phyloP scores from a whole-genome alignment of 2,113 vertebrate genomes.

The Glaucomys volans region DNA sequence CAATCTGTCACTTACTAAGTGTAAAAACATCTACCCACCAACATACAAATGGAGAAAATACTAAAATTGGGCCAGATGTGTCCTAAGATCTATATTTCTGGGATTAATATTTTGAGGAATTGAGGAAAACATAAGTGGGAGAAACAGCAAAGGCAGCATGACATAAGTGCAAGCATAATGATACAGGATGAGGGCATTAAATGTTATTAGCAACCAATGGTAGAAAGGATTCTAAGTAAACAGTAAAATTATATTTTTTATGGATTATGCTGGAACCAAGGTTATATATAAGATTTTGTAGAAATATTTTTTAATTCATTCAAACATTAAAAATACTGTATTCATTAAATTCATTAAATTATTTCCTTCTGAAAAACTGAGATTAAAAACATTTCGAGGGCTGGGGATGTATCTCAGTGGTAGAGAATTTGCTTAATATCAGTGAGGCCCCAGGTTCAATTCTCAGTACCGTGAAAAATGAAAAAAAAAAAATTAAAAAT shows the following conservation, averaged over 20 bases:
- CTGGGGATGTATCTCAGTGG: no score
- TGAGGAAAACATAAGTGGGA: conserved; percentile 7
- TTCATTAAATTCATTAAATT: conserved; percentile 6
- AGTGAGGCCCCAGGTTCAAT: no score
- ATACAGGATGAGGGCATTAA: conserved; percentile 16
- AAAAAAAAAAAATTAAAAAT: no score
- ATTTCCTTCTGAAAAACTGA: conserved; percentile 24
- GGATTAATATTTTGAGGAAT: not conserved
- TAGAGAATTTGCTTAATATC: no score
- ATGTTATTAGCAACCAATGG: not conserved
- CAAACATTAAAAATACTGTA: not conserved
- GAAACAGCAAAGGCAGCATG: conserved; percentile 41
- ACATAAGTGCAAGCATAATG: not conserved
- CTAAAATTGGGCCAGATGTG: not conserved
- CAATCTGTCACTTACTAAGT: not conserved
- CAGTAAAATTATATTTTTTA: conserved; percentile 40
- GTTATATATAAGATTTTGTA: conserved; percentile 46
- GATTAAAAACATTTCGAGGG: not conserved
- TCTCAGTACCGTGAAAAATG: no score
- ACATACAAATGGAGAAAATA: conserved; percentile 13
- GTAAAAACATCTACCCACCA: conserved; percentile 28
- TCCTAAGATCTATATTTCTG: not conserved
- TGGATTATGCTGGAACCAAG: conserved; percentile 31
- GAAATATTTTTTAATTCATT: conserved; percentile 49
- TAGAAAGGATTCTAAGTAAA: conserved; percentile 30